phyloP scores from a whole-genome alignment of 2,113 vertebrate genomes.

The Ceratotherium simum region DNA sequence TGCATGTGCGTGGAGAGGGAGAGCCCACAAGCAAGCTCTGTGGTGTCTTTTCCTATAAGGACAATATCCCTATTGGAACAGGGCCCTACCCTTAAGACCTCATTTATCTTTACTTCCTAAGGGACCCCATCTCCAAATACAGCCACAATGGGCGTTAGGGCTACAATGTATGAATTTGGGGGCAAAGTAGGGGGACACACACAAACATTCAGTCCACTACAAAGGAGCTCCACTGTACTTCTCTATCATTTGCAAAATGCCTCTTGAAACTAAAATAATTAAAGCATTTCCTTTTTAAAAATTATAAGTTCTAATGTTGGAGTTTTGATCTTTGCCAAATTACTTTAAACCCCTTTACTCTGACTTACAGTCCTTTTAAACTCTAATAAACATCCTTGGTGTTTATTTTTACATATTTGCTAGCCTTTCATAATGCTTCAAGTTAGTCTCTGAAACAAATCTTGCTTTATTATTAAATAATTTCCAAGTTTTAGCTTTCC shows the following conservation, averaged over 20 bases:
- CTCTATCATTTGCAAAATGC: background rate
- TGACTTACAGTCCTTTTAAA: background rate
- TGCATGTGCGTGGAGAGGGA: background rate
- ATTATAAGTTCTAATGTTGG: background rate
- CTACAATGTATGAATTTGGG: background rate
- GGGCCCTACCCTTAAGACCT: background rate
- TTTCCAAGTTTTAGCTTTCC: slow-evolving; percentile 25
- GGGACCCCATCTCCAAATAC: background rate
- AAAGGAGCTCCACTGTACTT: background rate
- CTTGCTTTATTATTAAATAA: slow-evolving; percentile 25
- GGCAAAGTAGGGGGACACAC: too few relatives aligned
- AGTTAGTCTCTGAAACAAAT: background rate
- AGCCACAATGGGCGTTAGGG: background rate
- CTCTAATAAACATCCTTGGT: background rate
- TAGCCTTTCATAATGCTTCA: background rate
- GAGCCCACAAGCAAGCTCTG: background rate
- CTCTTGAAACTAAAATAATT: slow-evolving; percentile 21
- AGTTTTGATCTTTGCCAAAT: slow-evolving; percentile 15
- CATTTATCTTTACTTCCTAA: background rate
- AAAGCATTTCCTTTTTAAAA: background rate
- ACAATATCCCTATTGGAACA: background rate
- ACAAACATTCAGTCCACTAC: background rate
- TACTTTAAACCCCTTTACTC: background rate
- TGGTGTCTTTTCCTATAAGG: background rate
- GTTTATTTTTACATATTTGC: background rate